Evolutionary conservation across 2,113 vertebrate species (phyloP).

Genomic region (Cnemophilus loriae): DNA sequence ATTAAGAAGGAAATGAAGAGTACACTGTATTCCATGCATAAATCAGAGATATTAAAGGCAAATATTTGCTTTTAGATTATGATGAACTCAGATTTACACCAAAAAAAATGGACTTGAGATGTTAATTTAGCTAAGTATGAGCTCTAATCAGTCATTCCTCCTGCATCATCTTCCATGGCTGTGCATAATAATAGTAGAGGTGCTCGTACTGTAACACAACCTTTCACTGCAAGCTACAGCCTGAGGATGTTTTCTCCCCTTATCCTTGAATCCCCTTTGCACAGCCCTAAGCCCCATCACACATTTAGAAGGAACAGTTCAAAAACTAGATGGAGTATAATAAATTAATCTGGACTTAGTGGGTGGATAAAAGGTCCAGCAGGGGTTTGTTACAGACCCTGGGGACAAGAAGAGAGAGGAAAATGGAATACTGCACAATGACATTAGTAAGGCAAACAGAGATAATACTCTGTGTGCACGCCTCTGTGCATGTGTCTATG

Average conservation of each 20-base stretch:
- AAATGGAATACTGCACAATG: conserved; percentile 49
- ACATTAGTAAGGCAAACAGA: conserved; percentile 55
- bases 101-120: conserved; percentile 55
- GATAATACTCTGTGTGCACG: neutral
- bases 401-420: conserved; percentile 41
- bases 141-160: conserved; percentile 55
- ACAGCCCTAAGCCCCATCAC: conserved; percentile 51
- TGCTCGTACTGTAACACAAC: conserved; percentile 34
- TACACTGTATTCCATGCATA: conserved; percentile 71
- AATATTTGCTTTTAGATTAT: conserved; percentile 73
- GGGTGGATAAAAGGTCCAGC: conserved; percentile 61
- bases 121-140: conserved; percentile 69
- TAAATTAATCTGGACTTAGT: conserved; percentile 70
- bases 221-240: conserved; percentile 44
- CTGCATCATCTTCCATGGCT: conserved; percentile 40
- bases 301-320: conserved; percentile 63
- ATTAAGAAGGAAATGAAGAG: conserved; percentile 71
- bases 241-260: conserved; percentile 52
- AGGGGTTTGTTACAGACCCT: conserved; percentile 52
- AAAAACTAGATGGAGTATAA: conserved; percentile 66
- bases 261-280: conserved; percentile 63
- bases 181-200: conserved; percentile 51
- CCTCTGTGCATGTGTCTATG: conserved; percentile 15
- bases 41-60: conserved; percentile 69
- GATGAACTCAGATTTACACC: conserved; percentile 53